These are phyloP conservation scores for Ormyrus rosae DNA, from an alignment of 2,888 invertebrate species.

Conservation along the genomic window DNA sequence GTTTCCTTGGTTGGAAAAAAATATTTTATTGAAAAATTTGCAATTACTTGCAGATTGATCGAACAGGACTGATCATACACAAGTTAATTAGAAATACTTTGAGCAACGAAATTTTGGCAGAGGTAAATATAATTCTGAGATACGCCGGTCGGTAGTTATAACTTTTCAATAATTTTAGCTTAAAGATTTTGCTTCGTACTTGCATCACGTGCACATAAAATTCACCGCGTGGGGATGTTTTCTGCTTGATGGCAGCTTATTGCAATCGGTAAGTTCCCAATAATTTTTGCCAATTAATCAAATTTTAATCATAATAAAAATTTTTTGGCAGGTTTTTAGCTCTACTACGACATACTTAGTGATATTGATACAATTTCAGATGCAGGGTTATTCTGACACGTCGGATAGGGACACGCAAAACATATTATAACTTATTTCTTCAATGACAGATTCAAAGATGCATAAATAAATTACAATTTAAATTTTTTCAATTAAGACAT, in stretches of 20 bases:
- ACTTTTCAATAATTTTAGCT: slow-evolving; percentile 26
- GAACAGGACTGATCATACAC: slow-evolving; percentile 36
- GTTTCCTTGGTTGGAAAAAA: background rate
- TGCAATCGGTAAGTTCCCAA: slow-evolving; percentile 32
- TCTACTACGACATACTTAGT: slow-evolving; percentile 47
- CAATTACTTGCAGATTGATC: slow-evolving; percentile 36
- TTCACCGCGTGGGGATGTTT: slow-evolving; percentile 46
- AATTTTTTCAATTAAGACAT: too few relatives aligned
- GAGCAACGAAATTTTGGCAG: slow-evolving; percentile 14
- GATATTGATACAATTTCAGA: slow-evolving; percentile 32
- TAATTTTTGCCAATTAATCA: background rate
- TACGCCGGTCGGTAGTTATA: background rate
- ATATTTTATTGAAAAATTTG: background rate
- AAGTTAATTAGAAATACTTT: slow-evolving; percentile 32
- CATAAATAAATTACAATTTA: too few relatives aligned
- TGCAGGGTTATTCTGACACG: background rate
- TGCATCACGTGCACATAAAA: slow-evolving; percentile 21
- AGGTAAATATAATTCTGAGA: slow-evolving; percentile 20
- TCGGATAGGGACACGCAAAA: background rate
- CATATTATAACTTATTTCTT: too few relatives aligned
- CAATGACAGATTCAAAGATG: too few relatives aligned
- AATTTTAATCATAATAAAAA: background rate
- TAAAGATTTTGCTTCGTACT: slow-evolving; percentile 29
- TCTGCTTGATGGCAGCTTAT: slow-evolving; percentile 29
- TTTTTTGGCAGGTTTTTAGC: slow-evolving; percentile 28